These are phyloP conservation scores for Apus apus DNA, from an alignment of 2,113 vertebrate species.

Conservation along the genomic window DNA sequence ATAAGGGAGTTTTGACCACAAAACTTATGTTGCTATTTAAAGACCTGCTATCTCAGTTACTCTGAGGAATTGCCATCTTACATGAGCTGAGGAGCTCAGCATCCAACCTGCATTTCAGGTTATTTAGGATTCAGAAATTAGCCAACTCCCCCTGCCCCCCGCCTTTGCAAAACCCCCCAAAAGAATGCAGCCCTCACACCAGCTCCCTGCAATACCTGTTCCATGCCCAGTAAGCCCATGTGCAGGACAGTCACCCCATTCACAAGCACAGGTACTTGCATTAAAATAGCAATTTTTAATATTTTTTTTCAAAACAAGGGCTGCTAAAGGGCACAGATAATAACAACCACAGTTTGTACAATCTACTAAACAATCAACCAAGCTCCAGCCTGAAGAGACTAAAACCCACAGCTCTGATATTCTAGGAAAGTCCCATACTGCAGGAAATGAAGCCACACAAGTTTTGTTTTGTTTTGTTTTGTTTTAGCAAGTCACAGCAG, in stretches of 20 bases:
- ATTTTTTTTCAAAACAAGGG: not conserved
- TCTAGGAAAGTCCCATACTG: not conserved
- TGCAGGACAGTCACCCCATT: not conserved
- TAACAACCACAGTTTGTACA: not conserved
- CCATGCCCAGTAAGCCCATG: not conserved
- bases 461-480: not conserved
- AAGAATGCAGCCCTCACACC: not conserved
- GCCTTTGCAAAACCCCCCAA: not conserved
- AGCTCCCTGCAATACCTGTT: not conserved
- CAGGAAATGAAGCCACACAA: not conserved
- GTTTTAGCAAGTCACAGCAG: not conserved
- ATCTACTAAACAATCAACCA: not conserved
- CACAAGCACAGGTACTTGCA: not conserved
- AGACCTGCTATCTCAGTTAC: not conserved
- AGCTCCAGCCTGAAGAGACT: not conserved
- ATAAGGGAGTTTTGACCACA: not conserved
- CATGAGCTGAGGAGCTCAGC: not conserved
- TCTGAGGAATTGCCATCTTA: not conserved
- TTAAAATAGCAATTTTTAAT: not conserved
- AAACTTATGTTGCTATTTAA: not conserved
- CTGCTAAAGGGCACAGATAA: not conserved
- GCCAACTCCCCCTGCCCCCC: rapidly evolving
- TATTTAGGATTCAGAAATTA: not conserved
- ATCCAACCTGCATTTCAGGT: not conserved
- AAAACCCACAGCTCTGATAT: not conserved